Conservation (phyloP, 2,113 vertebrate genomes). For the Salvelinus sp. region DNA sequence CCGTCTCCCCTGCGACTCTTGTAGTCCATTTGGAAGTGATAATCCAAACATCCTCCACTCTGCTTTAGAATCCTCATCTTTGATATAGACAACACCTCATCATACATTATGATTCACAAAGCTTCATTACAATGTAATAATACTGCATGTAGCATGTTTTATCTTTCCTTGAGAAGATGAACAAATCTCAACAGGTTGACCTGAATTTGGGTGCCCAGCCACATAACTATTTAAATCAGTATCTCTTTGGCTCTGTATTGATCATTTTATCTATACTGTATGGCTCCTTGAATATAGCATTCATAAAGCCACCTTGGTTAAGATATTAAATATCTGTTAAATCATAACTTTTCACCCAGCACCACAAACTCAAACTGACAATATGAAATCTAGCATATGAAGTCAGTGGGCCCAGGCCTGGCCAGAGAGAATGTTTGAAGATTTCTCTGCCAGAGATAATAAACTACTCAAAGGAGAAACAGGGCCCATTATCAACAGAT, state of each 20-base stretch:
- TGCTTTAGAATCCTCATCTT: background rate
- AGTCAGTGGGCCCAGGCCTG: background rate
- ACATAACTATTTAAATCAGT: background rate
- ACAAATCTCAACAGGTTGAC: background rate
- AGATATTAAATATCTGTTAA: background rate
- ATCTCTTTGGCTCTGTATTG: background rate
- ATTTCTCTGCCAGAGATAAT: background rate
- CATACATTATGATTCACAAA: background rate
- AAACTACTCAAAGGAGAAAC: background rate
- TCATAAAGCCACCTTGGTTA: background rate
- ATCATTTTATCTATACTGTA: background rate
- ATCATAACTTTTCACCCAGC: background rate
- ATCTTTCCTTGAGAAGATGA: background rate
- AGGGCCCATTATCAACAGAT: background rate
- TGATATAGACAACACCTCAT: background rate
- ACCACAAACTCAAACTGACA: background rate
- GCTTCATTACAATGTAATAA: background rate
- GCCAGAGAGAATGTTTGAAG: conserved; percentile 6
- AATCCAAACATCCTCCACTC: background rate
- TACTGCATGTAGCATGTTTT: background rate
- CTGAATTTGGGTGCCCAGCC: background rate
- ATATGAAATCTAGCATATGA: background rate
- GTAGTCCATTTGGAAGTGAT: background rate
- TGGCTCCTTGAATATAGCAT: background rate
- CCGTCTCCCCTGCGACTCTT: background rate